phyloP scores from a whole-genome alignment of 2,888 invertebrate genomes.

The Pantelozetes paolii region DNA sequence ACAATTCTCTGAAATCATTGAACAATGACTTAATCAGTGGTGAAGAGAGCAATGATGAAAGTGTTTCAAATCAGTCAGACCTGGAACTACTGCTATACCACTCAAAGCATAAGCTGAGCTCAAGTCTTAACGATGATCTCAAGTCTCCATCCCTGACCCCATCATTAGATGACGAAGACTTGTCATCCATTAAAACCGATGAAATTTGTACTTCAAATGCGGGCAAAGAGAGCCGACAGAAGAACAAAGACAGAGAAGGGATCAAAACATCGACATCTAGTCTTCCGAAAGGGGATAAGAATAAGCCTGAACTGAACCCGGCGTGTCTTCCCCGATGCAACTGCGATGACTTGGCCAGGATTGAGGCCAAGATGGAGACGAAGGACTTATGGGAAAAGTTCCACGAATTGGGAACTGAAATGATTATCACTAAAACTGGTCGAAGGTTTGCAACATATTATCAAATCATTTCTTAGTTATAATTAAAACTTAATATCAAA shows the following conservation, averaged over 20 bases:
- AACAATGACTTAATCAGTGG: conserved; percentile 8
- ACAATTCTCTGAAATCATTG: neutral
- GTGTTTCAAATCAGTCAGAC: conserved; percentile 9
- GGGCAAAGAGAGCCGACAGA: neutral
- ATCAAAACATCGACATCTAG: neutral
- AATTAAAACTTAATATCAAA: neutral
- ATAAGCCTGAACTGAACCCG: conserved; percentile 17
- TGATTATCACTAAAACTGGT: conserved; percentile 97
- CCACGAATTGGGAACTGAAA: conserved; percentile 74
- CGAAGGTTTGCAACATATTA: neutral
- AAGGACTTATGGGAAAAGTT: conserved; percentile 51
- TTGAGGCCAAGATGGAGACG: conserved; percentile 57
- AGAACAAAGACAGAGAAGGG: neutral
- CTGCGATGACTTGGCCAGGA: conserved; percentile 48
- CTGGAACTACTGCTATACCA: neutral
- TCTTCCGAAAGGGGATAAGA: neutral
- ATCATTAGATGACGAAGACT: conserved; percentile 15
- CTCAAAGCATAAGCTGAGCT: neutral
- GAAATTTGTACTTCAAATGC: neutral
- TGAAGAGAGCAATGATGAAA: conserved; percentile 8
- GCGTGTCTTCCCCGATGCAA: conserved; percentile 46
- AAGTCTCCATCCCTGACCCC: conserved; percentile 2
- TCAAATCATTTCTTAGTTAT: neutral
- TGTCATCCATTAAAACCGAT: neutral
- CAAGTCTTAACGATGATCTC: conserved; percentile 12